Evolutionary conservation across 2,888 invertebrate species (phyloP).

Genomic region (Frankliniella fusca): DNA sequence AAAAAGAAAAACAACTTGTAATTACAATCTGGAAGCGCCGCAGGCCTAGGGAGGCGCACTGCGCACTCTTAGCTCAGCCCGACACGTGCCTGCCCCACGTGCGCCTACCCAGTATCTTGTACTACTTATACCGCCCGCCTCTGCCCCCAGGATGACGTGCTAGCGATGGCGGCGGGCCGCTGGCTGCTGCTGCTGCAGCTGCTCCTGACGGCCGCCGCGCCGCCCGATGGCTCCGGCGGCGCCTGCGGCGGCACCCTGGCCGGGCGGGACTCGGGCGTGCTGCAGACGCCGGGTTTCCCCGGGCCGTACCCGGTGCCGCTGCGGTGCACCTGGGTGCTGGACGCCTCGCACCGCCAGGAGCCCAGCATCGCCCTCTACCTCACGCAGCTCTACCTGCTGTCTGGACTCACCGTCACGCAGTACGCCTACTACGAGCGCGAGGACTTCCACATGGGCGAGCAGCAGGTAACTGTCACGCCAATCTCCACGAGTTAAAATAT

Average conservation of each 20-base stretch:
- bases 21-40: too few relatives aligned
- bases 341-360: conserved; percentile 57
- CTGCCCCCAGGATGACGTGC: too few relatives aligned
- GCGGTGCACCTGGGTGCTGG: conserved; percentile 82
- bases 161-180: background rate
- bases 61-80: too few relatives aligned
- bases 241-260: conserved; percentile 50
- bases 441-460: conserved; percentile 23
- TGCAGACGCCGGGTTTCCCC: conserved; percentile 83
- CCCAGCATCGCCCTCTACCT: conserved; percentile 75
- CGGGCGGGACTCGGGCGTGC: conserved; percentile 61
- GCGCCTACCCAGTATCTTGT: too few relatives aligned
- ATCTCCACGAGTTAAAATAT: too few relatives aligned
- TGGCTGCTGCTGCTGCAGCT: background rate
- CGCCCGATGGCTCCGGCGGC: conserved; percentile 5
- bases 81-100: too few relatives aligned
- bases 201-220: background rate
- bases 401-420: conserved; percentile 71
- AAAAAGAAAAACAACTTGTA: too few relatives aligned
- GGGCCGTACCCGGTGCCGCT: conserved; percentile 75
- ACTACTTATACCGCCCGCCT: too few relatives aligned
- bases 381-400: conserved; percentile 80
- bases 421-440: conserved; percentile 64
- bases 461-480: background rate
- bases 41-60: too few relatives aligned